These are phyloP conservation scores for Leptinotarsa tumamoca DNA, from an alignment of 2,888 invertebrate species.

Conservation along the genomic window DNA sequence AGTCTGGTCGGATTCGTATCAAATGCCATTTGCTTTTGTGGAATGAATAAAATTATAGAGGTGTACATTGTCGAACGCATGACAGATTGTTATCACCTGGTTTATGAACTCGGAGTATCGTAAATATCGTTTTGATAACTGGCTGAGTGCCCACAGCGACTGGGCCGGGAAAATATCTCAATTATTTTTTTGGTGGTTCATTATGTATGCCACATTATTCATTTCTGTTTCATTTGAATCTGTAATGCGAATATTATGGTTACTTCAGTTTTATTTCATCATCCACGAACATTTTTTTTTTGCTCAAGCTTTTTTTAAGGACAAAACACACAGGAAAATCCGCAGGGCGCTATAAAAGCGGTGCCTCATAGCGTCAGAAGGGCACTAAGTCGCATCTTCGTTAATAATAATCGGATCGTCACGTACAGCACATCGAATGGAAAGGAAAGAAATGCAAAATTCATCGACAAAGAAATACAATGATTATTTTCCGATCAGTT, in stretches of 20 bases:
- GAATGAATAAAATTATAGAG: constrained; percentile 29
- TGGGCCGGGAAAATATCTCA: constrained; percentile 1
- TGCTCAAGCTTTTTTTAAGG: too few species aligned
- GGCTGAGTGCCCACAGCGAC: neutral
- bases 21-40: constrained; percentile 32
- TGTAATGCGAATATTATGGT: neutral
- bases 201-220: neutral
- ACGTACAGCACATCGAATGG: too few species aligned
- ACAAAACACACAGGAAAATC: too few species aligned
- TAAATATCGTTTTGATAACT: constrained; percentile 8
- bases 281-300: too few species aligned
- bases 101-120: constrained; percentile 22
- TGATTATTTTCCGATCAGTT: too few species aligned
- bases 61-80: constrained; percentile 33
- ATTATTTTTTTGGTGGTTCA: neutral
- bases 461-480: too few species aligned
- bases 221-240: neutral
- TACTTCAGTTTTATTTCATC: neutral
- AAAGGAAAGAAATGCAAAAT: too few species aligned
- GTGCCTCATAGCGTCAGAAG: too few species aligned
- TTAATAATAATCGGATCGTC: too few species aligned
- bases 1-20: constrained; percentile 28
- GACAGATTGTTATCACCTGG: constrained; percentile 35
- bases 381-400: too few species aligned
- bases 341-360: too few species aligned